These are phyloP conservation scores for Bombus picipes DNA, from an alignment of 1,140 invertebrate genomes.

Conservation along the genomic window DNA sequence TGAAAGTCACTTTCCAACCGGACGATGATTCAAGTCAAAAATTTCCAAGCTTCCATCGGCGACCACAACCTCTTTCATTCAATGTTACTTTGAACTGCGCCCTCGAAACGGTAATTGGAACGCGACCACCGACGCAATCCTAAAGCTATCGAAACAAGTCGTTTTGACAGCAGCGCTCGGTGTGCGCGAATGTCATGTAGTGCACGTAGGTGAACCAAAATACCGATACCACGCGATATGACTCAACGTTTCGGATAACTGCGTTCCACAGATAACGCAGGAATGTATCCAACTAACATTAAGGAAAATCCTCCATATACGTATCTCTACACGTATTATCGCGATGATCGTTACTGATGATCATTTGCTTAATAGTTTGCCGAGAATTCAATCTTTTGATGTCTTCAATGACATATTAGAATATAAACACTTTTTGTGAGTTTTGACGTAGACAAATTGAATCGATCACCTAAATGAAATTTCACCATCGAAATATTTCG, in stretches of 20 bases:
- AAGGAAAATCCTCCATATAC: neutral
- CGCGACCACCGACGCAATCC: neutral
- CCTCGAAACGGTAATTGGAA: constrained; percentile 20
- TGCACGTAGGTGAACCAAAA: constrained; percentile 46
- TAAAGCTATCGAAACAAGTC: constrained; percentile 9
- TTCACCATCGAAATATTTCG: too few relatives aligned
- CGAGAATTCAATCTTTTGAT: too few relatives aligned
- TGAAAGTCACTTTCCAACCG: too few relatives aligned
- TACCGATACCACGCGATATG: constrained; percentile 60
- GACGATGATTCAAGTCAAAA: too few relatives aligned
- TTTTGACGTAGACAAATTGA: neutral
- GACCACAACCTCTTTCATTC: neutral
- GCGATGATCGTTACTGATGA: neutral
- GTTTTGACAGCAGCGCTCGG: constrained; percentile 7
- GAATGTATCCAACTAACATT: constrained; percentile 32
- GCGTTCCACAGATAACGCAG: constrained; percentile 62
- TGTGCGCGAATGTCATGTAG: neutral
- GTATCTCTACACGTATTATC: neutral
- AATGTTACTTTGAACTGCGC: neutral
- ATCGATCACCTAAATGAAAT: neutral
- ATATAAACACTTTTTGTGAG: neutral
- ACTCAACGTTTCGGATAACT: constrained; percentile 64
- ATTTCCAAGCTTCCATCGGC: neutral
- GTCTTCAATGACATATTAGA: too few relatives aligned
- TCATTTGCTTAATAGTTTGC: neutral